These are phyloP conservation scores for Caenorhabditis tropicalis DNA, from an alignment of 1,140 invertebrate species.

Conservation along the genomic window DNA sequence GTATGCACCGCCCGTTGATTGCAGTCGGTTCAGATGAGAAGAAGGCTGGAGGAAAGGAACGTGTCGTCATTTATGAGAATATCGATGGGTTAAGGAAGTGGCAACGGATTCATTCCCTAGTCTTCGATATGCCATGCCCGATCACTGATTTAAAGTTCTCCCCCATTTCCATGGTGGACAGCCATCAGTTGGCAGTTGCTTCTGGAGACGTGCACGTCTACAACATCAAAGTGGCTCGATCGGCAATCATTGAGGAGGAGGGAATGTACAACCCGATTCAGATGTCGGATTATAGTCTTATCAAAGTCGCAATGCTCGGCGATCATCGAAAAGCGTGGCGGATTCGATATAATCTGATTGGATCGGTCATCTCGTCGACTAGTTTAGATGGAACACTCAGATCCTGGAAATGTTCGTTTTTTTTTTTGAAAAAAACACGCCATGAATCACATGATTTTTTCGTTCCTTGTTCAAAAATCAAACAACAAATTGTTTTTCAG, in stretches of 20 bases:
- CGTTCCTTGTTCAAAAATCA: not conserved
- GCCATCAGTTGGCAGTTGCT: constrained; percentile 46
- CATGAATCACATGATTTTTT: not conserved
- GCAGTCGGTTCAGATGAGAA: constrained; percentile 47
- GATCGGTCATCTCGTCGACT: constrained; percentile 37
- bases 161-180: not conserved
- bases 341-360: constrained; percentile 48
- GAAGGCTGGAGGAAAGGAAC: constrained; percentile 6
- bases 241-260: constrained; percentile 14
- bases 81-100: constrained; percentile 48
- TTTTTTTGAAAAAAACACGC: no score
- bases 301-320: not conserved
- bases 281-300: not conserved
- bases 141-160: constrained; percentile 44
- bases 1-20: constrained; percentile 45
- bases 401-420: constrained; percentile 44
- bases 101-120: not conserved
- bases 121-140: constrained; percentile 33
- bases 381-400: constrained; percentile 46
- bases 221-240: constrained; percentile 41
- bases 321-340: constrained; percentile 47
- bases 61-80: constrained; percentile 47
- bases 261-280: not conserved
- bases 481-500: no score
- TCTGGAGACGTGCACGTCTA: constrained; percentile 50